Base-by-base conservation (phyloP, 2,113 vertebrate genomes). In the Nothocercus julius region DNA sequence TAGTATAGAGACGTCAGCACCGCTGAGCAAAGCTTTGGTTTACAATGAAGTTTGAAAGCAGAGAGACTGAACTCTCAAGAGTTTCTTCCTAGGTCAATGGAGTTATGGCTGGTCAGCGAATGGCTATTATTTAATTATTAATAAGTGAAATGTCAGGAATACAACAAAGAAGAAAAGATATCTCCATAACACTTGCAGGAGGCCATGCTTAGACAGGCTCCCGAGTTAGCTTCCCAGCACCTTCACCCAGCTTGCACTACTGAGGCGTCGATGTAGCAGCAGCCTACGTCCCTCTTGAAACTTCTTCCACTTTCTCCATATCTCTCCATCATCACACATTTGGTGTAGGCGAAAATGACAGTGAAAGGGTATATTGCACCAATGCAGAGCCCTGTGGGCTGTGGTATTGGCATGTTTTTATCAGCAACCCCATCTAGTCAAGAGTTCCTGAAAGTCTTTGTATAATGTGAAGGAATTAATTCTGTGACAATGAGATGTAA, bases 401-500 rank as follows among this genome's bases (percentile, higher is more conserved):
- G 82, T 90, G 82, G 82, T 45, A 90, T 74, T 82, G 67, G 36
- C 44, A n/a, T 10, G 18, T 3, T 82, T 76, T 96, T 90, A 91
- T 93, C 93, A 85, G 20, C 63, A 93, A 78, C 56, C 3, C 64
- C 36, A 75, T 92, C 93, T 92, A 18, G 5, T 86, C 45, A 90
- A 75, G 88, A 75, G 90, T 83, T 94, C 92, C 85, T 96, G 85
- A 75, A 96, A 93, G 83, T 92, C 68, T 87, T 67, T 94, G 36
- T 67, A 17, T 61, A 80, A 34, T 44, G 51, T 51, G 79, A 81
- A 88, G 68, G 82, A 77, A 81, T 73, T 53, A 56, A 2, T 42
- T 91, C 61, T 90, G 32, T 40, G 74, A 62, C 82, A 56, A 56
- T 56, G 54, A 56, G 54, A 56, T 56, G 28, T 28, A 14, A 54